Evolutionary conservation across 1,140 invertebrate genomes (phyloP).

Genomic region (Lepidurus packardi): DNA sequence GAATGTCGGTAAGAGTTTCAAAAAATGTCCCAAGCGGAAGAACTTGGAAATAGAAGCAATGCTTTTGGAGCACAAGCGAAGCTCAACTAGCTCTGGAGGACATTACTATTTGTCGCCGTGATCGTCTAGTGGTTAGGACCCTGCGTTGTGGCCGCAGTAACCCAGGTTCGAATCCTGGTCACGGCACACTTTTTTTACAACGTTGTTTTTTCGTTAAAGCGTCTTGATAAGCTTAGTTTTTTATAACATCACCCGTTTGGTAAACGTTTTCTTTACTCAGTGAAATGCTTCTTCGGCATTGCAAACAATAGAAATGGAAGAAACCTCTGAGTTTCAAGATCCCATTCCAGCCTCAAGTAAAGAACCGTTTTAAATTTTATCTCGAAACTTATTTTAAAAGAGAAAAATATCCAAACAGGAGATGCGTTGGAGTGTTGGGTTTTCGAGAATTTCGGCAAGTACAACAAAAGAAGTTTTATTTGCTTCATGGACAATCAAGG

Average conservation of each 20-base stretch:
- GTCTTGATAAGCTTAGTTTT: not conserved
- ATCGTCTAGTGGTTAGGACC: slow-evolving; percentile 88
- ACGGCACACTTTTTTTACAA: slow-evolving; percentile 58
- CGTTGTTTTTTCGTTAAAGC: not conserved
- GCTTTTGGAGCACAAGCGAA: not conserved
- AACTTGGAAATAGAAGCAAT: not conserved
- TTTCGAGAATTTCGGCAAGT: not conserved
- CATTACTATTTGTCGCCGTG: slow-evolving; percentile 53
- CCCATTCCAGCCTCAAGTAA: too few species aligned
- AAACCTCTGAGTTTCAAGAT: too few species aligned
- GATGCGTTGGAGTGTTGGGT: not conserved
- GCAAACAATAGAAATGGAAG: too few species aligned
- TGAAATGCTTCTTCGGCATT: too few species aligned
- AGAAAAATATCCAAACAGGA: not conserved
- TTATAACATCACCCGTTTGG: not conserved
- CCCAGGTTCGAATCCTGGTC: slow-evolving; percentile 91
- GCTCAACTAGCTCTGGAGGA: not conserved
- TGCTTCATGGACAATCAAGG: not conserved
- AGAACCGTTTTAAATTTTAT: too few species aligned
- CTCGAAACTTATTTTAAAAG: too few species aligned
- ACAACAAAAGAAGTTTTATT: not conserved
- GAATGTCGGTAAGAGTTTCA: too few species aligned
- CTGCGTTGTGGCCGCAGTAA: slow-evolving; percentile 88
- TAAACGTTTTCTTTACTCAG: too few species aligned
- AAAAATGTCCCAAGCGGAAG: too few species aligned